Conservation (phyloP, 1,140 invertebrate genomes). For the Papilio xuthus region DNA sequence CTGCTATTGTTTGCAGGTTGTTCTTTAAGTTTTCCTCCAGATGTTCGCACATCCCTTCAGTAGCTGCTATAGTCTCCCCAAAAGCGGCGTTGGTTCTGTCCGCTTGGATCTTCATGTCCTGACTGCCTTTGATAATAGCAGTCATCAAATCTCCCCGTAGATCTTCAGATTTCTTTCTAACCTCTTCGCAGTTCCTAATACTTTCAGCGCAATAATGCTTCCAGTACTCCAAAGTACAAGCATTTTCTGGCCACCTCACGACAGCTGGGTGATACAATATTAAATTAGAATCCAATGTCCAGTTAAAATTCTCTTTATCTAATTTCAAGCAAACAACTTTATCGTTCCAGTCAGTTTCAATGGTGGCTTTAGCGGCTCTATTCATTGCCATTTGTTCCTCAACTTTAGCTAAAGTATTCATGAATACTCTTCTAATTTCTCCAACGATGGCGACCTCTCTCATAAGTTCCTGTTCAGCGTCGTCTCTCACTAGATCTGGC, state of each 20-base stretch:
- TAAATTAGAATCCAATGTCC: constrained; percentile 84
- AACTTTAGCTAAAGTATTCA: constrained; percentile 84
- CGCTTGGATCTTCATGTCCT: constrained; percentile 87
- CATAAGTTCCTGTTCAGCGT: constrained; percentile 90
- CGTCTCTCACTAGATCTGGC: constrained; percentile 90
- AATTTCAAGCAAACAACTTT: constrained; percentile 89
- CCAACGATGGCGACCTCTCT: constrained; percentile 87
- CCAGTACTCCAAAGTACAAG: constrained; percentile 86
- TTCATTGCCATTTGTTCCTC: constrained; percentile 88
- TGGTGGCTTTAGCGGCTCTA: constrained; percentile 87
- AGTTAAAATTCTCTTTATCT: constrained; percentile 83
- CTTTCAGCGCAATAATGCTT: constrained; percentile 86
- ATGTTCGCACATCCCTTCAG: constrained; percentile 83
- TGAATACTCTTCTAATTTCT: constrained; percentile 84
- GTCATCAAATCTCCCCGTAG: constrained; percentile 84
- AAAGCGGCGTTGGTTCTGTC: constrained; percentile 87
- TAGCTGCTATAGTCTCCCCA: constrained; percentile 84
- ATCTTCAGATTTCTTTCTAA: constrained; percentile 83
- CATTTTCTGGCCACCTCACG: constrained; percentile 86
- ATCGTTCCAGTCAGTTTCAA: constrained; percentile 94
- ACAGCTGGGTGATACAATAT: constrained; percentile 86
- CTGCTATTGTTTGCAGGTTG: constrained; percentile 84
- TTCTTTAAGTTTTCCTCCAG: constrained; percentile 85
- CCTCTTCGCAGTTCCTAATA: constrained; percentile 83
- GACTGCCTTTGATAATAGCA: constrained; percentile 83